A percentile compares a stretch with the other conserved stretches of the same genome.
Conservation (phyloP, 2,113 vertebrate species). For the Merops nubicus region DNA sequence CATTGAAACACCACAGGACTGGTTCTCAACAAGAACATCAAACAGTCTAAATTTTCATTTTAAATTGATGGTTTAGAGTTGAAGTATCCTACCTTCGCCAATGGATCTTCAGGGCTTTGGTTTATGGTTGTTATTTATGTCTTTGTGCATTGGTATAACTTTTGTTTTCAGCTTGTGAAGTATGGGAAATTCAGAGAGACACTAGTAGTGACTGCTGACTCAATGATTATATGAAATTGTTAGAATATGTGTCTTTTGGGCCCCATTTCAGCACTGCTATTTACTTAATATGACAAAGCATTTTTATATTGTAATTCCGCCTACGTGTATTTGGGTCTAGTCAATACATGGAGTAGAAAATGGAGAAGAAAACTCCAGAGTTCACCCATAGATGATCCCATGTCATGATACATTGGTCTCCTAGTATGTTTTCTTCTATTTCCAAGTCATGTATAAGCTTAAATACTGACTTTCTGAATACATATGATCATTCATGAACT, state of each 20-base stretch:
- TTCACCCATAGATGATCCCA: neutral
- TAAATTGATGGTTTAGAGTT: neutral
- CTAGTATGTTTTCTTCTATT: neutral
- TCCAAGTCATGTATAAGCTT: neutral
- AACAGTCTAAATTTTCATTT: neutral
- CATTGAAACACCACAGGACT: neutral
- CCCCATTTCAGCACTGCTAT: neutral
- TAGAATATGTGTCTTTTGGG: neutral
- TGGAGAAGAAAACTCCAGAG: neutral
- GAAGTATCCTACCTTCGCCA: neutral
- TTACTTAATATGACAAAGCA: neutral
- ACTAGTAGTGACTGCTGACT: neutral
- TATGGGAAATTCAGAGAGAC: neutral
- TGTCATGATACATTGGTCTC: neutral
- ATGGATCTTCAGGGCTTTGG: neutral
- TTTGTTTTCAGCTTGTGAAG: neutral
- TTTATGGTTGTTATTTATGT: neutral
- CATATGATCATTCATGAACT: neutral
- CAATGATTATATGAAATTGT: neutral
- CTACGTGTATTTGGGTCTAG: neutral
- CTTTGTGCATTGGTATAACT: neutral
- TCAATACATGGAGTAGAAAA: neutral
- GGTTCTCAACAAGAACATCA: neutral
- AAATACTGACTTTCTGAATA: neutral
- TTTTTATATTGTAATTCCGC: neutral